Evolutionary conservation across 2,113 vertebrate species (phyloP), one percentile per base, ranked within the genome.

Genomic region (Choloepus hoffmanni): DNA sequence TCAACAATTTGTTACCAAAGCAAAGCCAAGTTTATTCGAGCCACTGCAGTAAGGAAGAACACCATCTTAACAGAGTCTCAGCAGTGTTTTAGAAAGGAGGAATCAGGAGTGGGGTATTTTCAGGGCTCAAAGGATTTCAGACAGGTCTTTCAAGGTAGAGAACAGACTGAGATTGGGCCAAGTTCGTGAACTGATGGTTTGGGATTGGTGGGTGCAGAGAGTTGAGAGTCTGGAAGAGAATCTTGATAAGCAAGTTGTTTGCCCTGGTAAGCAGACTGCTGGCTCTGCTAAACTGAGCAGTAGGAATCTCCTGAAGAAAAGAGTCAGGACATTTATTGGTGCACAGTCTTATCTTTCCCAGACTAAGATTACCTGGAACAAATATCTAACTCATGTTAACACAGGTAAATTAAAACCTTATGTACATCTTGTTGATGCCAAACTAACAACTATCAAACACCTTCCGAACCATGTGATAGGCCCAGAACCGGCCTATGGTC

Each of bases 291-390:
- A 86, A 95, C 7, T 84, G 74, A 89, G 76, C 63, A 53, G 33
- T 91, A 68, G 36, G 45, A 77, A 95, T 77, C 62, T 95, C 60
- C 65, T 87, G 36, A 95, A 96, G 62, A 28, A 84, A 93, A 67
- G 15, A 45, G 48, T 79, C 7, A 30, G 53, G 19, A 96, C 83
- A 84, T 95, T 82, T 93, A 86, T 68, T 89, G 30, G 30, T 58
- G 1, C 33, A 36, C 24, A 60, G 14, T 73, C 78, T 95, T 92
- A 77, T 78, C 74, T 88, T 93, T 79, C 72, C 36, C 48, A 92
- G 87, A 24, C 72, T 84, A 92, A 76, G 45, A 0, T 73, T 87
- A 87, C 72, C 88, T 63, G 14, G 14, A 93, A 93, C 30, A 76
- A 92, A 93, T 55, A 74, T 33, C 28, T 84, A 43, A 89, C 36